Evolutionary conservation across 2,797 vertebrate species (phyloP).

Genomic region (Crenuchus spilurus): DNA sequence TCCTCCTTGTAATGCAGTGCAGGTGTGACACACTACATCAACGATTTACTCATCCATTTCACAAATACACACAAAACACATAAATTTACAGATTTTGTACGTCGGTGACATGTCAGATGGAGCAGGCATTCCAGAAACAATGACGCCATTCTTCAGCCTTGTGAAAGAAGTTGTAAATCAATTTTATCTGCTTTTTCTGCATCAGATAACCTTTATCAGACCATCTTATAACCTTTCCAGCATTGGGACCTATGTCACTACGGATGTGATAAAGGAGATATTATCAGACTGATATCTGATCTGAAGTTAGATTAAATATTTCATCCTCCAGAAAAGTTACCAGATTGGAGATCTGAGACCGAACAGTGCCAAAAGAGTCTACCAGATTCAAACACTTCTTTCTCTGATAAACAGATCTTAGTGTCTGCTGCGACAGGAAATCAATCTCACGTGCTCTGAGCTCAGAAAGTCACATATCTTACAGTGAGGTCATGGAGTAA

Average conservation of each 20-base stretch:
- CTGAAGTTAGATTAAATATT: too few species aligned
- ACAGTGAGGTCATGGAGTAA: conserved; percentile 25
- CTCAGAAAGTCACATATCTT: background rate
- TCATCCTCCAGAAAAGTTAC: too few species aligned
- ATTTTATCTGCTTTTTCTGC: conserved; percentile 44
- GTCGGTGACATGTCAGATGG: conserved; percentile 33
- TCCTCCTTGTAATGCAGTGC: conserved; percentile 51
- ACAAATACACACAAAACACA: conserved; percentile 14
- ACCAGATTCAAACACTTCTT: too few species aligned
- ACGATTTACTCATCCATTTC: conserved; percentile 16
- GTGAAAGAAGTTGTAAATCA: conserved; percentile 39
- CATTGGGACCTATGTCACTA: conserved; percentile 32
- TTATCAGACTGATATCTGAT: too few species aligned
- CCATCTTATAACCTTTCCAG: conserved; percentile 30
- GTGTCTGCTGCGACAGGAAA: too few species aligned
- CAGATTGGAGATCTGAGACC: too few species aligned
- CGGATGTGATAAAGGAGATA: too few species aligned
- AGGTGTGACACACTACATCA: conserved; percentile 65
- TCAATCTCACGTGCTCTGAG: background rate
- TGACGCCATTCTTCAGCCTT: conserved; percentile 46
- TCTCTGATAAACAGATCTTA: too few species aligned
- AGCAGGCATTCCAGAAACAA: conserved; percentile 39
- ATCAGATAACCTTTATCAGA: too few species aligned
- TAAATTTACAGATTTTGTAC: conserved; percentile 28
- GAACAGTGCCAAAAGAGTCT: too few species aligned